A percentile compares a stretch with the other conserved stretches of the same genome.
Conservation (phyloP, 1,140 invertebrate species). For the Arion vulgaris region DNA sequence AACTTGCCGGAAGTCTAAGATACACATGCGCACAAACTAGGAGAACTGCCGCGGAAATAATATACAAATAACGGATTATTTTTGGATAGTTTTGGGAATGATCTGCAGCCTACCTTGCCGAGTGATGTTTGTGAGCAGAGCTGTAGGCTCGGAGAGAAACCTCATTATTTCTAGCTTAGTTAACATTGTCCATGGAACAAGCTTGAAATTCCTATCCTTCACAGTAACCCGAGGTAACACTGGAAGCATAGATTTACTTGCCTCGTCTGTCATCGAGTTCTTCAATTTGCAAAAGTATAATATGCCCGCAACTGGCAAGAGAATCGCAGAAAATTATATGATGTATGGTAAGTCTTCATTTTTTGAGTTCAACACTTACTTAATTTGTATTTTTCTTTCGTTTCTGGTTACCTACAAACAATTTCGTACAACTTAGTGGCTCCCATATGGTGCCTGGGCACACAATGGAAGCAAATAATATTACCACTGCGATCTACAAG, state of each 20-base stretch:
- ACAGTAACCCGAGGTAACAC: background rate
- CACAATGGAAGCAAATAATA: no score
- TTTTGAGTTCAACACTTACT: no score
- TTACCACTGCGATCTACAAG: no score
- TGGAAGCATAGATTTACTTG: background rate
- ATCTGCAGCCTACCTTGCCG: background rate
- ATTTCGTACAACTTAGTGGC: no score
- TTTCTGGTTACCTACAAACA: no score
- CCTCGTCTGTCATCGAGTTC: background rate
- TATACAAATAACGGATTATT: background rate
- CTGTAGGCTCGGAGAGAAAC: background rate
- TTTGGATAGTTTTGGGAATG: background rate
- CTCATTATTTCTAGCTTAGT: background rate
- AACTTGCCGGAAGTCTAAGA: slow-evolving; percentile 6
- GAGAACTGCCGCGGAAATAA: background rate
- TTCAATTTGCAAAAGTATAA: background rate
- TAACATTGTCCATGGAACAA: background rate
- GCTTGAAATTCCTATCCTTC: background rate
- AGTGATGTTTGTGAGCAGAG: slow-evolving; percentile 3
- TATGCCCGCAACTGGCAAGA: no score
- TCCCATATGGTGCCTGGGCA: no score
- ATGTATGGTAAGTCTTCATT: no score
- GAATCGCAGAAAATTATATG: no score
- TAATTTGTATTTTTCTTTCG: no score
- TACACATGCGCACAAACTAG: background rate